Conservation (phyloP, 2,797 vertebrate genomes). For the Echeneis naucrates region DNA sequence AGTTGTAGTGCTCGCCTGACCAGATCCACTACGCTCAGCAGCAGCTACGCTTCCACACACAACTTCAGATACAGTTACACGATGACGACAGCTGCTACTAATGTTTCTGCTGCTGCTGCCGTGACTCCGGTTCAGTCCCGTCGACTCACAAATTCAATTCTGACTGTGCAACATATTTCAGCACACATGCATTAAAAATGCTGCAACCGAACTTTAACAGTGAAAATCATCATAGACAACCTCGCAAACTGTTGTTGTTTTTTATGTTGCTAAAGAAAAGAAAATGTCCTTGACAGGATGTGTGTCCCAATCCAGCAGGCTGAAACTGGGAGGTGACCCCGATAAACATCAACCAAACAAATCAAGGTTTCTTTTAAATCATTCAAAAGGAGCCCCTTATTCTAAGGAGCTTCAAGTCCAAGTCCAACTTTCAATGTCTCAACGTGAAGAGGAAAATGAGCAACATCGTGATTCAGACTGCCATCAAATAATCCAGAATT, state of each 20-base stretch:
- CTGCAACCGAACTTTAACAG: neutral
- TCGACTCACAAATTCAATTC: neutral
- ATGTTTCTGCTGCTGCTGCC: slow-evolving; percentile 8
- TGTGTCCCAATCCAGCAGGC: slow-evolving; percentile 8
- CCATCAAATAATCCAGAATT: neutral
- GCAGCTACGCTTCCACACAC: slow-evolving; percentile 45
- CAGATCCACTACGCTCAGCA: slow-evolving; percentile 44
- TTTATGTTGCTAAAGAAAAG: slow-evolving; percentile 33
- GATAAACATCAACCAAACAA: neutral
- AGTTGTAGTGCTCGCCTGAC: slow-evolving; percentile 48
- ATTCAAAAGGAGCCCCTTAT: neutral
- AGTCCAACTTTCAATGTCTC: neutral
- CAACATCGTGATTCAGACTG: neutral
- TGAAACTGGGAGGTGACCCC: neutral
- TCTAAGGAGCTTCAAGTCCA: neutral
- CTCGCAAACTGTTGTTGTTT: too few species aligned
- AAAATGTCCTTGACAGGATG: neutral
- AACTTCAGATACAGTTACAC: slow-evolving; percentile 57
- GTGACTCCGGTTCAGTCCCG: neutral
- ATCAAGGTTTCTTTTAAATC: slow-evolving; percentile 6
- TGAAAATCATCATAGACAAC: neutral
- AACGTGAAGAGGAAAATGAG: neutral
- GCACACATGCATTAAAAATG: neutral
- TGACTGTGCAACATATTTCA: slow-evolving; percentile 15
- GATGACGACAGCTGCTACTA: slow-evolving; percentile 24